A percentile compares a stretch with the other conserved stretches of the same genome.
Evolutionary conservation across 2,888 invertebrate genomes (phyloP).

Genomic region (Gortyna flavago): DNA sequence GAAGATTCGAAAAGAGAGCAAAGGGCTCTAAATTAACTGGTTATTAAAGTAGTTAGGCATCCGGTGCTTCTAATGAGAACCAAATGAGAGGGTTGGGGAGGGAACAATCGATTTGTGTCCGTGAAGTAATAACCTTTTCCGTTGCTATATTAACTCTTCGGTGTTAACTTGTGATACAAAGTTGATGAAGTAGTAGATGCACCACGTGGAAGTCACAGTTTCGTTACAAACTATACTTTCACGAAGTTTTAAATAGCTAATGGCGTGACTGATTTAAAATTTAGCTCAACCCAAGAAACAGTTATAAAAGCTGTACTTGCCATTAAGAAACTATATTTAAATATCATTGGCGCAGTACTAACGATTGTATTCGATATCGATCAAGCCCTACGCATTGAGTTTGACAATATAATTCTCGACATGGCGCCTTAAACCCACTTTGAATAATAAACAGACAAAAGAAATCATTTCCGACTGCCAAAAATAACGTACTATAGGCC

Average conservation of each 20-base stretch:
- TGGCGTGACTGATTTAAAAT: constrained; percentile 16
- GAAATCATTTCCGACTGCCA: constrained; percentile 79
- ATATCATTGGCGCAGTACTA: constrained; percentile 58
- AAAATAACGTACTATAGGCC: constrained; percentile 68
- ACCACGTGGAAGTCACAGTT: background rate
- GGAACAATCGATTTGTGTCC: constrained; percentile 87
- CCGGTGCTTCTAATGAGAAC: constrained; percentile 86
- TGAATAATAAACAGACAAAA: constrained; percentile 74
- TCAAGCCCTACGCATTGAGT: constrained; percentile 55
- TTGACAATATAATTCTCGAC: constrained; percentile 66
- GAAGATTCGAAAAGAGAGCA: constrained; percentile 72
- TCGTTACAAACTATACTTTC: constrained; percentile 4
- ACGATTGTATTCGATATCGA: constrained; percentile 64
- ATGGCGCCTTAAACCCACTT: constrained; percentile 67
- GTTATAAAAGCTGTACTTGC: constrained; percentile 29
- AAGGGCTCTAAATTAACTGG: constrained; percentile 79
- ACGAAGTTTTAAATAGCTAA: background rate
- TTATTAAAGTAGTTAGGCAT: constrained; percentile 86
- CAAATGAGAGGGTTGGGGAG: constrained; percentile 86
- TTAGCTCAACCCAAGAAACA: constrained; percentile 16
- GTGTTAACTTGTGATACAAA: constrained; percentile 59
- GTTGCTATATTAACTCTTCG: constrained; percentile 71
- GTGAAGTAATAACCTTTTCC: constrained; percentile 87
- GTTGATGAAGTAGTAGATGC: background rate
- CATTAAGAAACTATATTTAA: constrained; percentile 59